Evolutionary conservation across 2,888 invertebrate genomes (phyloP), one percentile per base, ranked within the genome.

Genomic region (Crematogaster levior): DNA sequence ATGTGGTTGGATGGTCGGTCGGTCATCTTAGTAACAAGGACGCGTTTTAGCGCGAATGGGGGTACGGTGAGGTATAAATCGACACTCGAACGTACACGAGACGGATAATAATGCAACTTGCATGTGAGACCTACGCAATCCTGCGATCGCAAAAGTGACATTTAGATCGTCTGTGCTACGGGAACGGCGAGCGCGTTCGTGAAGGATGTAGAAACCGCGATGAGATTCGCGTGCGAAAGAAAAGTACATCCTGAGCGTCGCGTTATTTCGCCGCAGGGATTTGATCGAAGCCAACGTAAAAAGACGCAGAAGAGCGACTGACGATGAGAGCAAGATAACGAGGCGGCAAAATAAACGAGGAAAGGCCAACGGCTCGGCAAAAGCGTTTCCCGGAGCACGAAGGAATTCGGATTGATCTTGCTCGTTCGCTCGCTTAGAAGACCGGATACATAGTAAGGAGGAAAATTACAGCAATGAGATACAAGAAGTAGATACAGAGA

Each of bases 1-100:
- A 84, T 80, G 61, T 81, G 85, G 83, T 88, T 77, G 89, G 85
- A 87, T 87, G 90, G 90, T 90, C 90, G 90, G 88, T 90, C 88
- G 90, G 90, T 90, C 88, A 88, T 90, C 84, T 88, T 87, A 84
- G 90, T 83, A n/a, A 84, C 80, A 86, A 84, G 89, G 86, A 86
- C 88, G 81, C 90, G 85, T 86, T 90, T 84, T 79, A 79, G 84
- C 90, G 87, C 89, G 89, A 87, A 40, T 79, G 86, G 90, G 88
- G 87, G 86, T 86, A 87, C 87, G 85, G 87, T 82, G 81, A 84
- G 85, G 86, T 85, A 81, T 60, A 85, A 88, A 86, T 89, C 89
- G 88, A 89, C 86, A 81, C 85, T 85, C 86, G 86, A 87, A 86
- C 74, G 84, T 86, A 81, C 63, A 89, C 88, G 68, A 79, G 86